Evolutionary conservation across 2,113 vertebrate species (phyloP).

Genomic region (Saccopteryx leptura): DNA sequence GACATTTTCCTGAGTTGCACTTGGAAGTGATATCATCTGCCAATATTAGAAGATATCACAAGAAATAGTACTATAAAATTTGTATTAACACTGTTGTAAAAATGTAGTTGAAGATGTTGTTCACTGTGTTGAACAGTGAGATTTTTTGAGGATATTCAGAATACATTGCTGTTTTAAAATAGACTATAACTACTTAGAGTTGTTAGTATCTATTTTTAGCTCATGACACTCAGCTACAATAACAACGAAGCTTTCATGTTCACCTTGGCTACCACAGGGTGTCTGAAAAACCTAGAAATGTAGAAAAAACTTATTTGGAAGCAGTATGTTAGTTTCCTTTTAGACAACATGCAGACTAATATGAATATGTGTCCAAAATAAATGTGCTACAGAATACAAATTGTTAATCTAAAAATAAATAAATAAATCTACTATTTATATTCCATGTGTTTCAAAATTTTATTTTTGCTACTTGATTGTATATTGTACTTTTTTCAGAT

Average conservation of each 20-base stretch:
- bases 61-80: not conserved
- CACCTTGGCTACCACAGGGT: not conserved
- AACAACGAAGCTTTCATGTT: not conserved
- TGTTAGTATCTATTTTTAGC: not conserved
- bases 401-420: not conserved
- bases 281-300: not conserved
- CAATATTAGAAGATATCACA: not conserved
- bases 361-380: not conserved
- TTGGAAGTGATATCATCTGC: not conserved
- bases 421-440: not conserved
- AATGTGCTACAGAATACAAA: not conserved
- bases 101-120: not conserved
- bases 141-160: not conserved
- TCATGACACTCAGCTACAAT: not conserved
- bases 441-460: not conserved
- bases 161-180: not conserved
- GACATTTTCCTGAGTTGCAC: not conserved
- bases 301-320: conserved; percentile 52
- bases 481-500: not conserved
- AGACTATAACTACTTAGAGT: not conserved
- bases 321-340: not conserved
- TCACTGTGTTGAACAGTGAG: not conserved
- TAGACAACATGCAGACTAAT: not conserved
- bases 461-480: not conserved
- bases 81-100: not conserved